Conservation (phyloP, 2,113 vertebrate species). For the Cygnus atratus region DNA sequence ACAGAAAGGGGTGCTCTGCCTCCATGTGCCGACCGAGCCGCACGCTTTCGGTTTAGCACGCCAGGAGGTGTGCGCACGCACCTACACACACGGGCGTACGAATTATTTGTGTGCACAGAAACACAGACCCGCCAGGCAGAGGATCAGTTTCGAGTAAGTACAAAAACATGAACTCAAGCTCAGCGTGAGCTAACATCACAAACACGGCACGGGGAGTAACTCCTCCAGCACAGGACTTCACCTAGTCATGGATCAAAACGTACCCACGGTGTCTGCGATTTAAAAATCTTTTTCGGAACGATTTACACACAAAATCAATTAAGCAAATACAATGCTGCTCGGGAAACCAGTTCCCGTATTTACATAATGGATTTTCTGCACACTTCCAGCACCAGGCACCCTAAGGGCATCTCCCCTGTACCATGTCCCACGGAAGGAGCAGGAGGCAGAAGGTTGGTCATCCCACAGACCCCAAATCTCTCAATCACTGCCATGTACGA, state of each 20-base stretch:
- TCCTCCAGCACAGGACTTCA: background rate
- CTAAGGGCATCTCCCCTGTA: background rate
- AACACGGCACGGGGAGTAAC: background rate
- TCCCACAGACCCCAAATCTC: background rate
- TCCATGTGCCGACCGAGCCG: background rate
- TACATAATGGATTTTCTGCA: background rate
- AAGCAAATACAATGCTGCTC: background rate
- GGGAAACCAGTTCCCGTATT: background rate
- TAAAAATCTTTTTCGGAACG: background rate
- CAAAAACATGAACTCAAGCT: background rate
- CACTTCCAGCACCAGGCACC: background rate
- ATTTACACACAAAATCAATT: background rate
- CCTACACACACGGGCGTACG: background rate
- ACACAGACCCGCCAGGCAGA: conserved; percentile 16
- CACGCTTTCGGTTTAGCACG: background rate
- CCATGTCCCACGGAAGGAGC: accelerated
- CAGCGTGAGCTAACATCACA: background rate
- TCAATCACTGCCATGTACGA: background rate
- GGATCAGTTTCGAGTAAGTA: background rate
- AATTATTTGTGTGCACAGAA: conserved; percentile 36
- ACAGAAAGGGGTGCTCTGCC: background rate
- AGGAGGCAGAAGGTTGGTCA: accelerated
- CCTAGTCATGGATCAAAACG: accelerated
- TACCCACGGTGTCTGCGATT: background rate
- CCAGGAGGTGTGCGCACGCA: too few relatives aligned